Conservation (phyloP, 2,797 vertebrate species). For the Bucorvus abyssinicus region DNA sequence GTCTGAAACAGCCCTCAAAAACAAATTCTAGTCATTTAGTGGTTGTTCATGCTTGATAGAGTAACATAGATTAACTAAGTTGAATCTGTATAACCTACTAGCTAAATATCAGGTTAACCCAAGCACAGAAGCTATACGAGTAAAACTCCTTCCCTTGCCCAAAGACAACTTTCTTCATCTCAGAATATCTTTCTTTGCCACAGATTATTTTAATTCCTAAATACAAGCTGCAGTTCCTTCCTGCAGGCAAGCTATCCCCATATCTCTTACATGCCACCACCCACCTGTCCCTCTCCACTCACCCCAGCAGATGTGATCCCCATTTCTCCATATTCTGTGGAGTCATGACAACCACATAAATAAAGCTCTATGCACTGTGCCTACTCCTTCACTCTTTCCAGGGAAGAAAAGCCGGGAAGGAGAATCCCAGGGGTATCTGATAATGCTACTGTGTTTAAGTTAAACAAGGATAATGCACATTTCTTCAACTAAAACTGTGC, state of each 20-base stretch:
- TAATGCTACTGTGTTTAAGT: neutral
- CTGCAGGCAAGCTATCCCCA: neutral
- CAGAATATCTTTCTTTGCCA: neutral
- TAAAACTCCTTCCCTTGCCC: neutral
- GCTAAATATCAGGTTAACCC: neutral
- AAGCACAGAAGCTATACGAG: neutral
- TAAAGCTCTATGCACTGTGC: neutral
- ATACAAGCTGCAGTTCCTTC: neutral
- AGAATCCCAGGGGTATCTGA: neutral
- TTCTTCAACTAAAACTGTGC: neutral
- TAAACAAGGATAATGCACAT: neutral
- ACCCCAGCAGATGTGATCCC: neutral
- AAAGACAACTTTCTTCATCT: conserved; percentile 1
- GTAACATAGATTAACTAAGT: neutral
- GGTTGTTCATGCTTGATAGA: neutral
- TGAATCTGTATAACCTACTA: neutral
- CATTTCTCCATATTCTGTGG: neutral
- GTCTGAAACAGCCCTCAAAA: neutral
- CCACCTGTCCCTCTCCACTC: neutral
- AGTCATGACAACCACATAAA: neutral
- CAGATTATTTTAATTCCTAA: neutral
- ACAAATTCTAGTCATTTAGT: neutral
- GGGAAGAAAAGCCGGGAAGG: neutral
- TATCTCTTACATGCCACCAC: neutral
- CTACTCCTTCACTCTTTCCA: neutral